Evolutionary conservation across 2,113 vertebrate species (phyloP).

Genomic region (Circaetus gallicus): DNA sequence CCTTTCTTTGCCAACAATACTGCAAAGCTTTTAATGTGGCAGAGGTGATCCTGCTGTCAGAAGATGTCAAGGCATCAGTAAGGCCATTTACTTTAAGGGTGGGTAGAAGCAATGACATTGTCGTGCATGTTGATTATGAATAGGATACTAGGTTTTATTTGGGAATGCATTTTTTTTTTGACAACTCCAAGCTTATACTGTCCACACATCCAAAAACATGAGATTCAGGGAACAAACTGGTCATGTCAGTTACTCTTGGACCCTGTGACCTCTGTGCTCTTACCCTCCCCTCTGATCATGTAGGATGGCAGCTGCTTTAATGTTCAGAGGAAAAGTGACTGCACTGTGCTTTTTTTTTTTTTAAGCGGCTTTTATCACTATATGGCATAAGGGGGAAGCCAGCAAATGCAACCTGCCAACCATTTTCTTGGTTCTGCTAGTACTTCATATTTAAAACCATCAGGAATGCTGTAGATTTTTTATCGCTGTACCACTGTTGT

Average conservation of each 20-base stretch:
- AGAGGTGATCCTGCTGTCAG: neutral
- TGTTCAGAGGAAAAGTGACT: neutral
- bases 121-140: neutral
- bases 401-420: neutral
- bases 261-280: neutral
- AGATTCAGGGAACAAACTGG: neutral
- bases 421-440: neutral
- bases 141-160: neutral
- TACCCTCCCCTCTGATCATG: neutral
- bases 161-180: neutral
- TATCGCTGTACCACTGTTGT: neutral
- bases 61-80: neutral
- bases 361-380: neutral
- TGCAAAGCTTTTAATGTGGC: neutral
- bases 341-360: neutral
- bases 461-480: neutral
- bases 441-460: neutral
- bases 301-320: neutral
- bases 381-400: neutral
- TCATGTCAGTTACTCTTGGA: neutral
- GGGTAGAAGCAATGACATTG: neutral
- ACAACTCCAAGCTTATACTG: neutral
- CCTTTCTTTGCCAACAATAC: neutral
- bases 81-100: neutral
- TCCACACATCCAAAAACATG: neutral